Percentiles rank a stretch among this genome's conserved stretches.
These are phyloP conservation scores for Scaptomyza hsui DNA, from an alignment of 1,140 invertebrate species.

Conservation along the genomic window DNA sequence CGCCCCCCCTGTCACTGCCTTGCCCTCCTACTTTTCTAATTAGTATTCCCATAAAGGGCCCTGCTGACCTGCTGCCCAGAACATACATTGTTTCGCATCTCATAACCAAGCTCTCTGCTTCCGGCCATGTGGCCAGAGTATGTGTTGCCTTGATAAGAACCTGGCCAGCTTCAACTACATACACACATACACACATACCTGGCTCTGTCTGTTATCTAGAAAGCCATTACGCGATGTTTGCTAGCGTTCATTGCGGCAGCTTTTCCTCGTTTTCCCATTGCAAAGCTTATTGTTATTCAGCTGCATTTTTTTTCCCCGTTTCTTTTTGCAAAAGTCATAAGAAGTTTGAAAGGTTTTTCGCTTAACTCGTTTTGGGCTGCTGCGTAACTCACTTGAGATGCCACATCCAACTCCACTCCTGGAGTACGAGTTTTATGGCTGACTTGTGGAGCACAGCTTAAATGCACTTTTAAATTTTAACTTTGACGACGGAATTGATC, in stretches of 20 bases:
- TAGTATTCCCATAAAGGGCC: slow-evolving; percentile 43
- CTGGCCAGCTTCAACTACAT: slow-evolving; percentile 18
- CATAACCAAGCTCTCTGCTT: neutral
- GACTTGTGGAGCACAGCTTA: slow-evolving; percentile 28
- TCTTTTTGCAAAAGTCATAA: slow-evolving; percentile 65
- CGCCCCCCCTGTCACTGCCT: too few species aligned
- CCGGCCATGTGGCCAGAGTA: neutral
- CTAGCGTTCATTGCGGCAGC: slow-evolving; percentile 27
- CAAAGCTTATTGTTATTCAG: slow-evolving; percentile 79
- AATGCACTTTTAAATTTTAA: slow-evolving; percentile 64
- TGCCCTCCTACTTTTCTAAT: slow-evolving; percentile 58
- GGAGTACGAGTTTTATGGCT: slow-evolving; percentile 57
- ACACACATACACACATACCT: too few species aligned
- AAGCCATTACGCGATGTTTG: slow-evolving; percentile 62
- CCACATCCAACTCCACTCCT: neutral
- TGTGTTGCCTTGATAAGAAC: slow-evolving; percentile 16
- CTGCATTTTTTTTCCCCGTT: slow-evolving; percentile 41
- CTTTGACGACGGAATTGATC: slow-evolving; percentile 62
- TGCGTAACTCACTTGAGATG: slow-evolving; percentile 50
- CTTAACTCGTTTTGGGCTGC: slow-evolving; percentile 60
- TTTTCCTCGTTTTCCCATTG: slow-evolving; percentile 21
- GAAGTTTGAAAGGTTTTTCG: slow-evolving; percentile 73
- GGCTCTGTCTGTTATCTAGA: slow-evolving; percentile 50
- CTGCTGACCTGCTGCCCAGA: slow-evolving; percentile 14
- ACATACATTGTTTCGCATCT: slow-evolving; percentile 3